Evolutionary conservation across 2,797 vertebrate genomes (phyloP).

Genomic region (Gambelia wislizenii): DNA sequence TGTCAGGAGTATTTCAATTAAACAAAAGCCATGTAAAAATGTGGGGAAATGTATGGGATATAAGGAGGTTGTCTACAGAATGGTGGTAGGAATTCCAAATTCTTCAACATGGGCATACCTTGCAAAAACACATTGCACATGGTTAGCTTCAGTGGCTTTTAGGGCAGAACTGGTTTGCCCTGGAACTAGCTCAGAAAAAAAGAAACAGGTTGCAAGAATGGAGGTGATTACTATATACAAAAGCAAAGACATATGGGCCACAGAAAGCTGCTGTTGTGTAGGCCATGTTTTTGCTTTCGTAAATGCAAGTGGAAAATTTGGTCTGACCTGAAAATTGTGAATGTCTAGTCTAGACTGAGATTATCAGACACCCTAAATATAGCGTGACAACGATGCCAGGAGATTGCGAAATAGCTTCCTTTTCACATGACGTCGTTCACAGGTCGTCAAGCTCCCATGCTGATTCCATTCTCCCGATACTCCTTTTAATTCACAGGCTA

Average conservation of each 20-base stretch:
- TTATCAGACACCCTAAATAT: too few relatives aligned
- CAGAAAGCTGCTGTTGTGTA: neutral
- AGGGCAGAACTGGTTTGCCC: neutral
- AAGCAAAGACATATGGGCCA: neutral
- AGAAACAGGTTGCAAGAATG: neutral
- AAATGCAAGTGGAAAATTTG: neutral
- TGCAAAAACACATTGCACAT: neutral
- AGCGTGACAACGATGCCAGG: too few relatives aligned
- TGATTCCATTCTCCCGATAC: too few relatives aligned
- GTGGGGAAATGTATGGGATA: neutral
- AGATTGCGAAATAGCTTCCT: too few relatives aligned
- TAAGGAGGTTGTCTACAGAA: neutral
- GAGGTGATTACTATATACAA: neutral
- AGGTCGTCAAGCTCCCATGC: too few relatives aligned
- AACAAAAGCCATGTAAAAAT: neutral
- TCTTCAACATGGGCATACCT: neutral
- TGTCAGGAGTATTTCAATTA: neutral
- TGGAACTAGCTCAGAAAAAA: neutral
- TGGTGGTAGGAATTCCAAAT: neutral
- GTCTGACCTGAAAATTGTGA: neutral
- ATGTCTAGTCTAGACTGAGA: neutral
- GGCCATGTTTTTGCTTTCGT: neutral
- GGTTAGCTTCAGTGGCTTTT: neutral
- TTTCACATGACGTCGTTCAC: too few relatives aligned
- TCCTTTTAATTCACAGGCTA: too few relatives aligned